phyloP scores from a whole-genome alignment of 2,888 invertebrate species.

The Anarsia innoxiella region DNA sequence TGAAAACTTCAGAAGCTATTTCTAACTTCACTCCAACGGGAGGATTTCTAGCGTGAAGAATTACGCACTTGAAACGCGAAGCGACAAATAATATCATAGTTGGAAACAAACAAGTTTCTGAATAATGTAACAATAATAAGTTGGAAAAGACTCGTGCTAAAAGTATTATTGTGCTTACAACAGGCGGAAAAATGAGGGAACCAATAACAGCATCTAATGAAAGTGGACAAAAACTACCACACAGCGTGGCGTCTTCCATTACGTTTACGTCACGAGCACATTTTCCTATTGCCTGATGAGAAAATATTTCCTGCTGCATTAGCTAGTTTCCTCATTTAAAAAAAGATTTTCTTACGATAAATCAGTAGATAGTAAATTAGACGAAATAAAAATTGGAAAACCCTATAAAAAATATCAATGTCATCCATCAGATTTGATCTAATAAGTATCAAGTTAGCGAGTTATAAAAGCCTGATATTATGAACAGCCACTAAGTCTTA shows the following conservation, averaged over 20 bases:
- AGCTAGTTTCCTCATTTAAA: too few relatives aligned
- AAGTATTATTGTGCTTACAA: conserved; percentile 18
- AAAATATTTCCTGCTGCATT: too few relatives aligned
- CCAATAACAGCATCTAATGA: conserved; percentile 47
- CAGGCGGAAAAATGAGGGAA: conserved; percentile 20
- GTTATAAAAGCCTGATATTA: too few relatives aligned
- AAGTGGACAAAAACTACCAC: conserved; percentile 39
- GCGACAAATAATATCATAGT: conserved; percentile 9
- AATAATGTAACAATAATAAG: conserved; percentile 4
- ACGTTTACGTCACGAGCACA: conserved; percentile 23
- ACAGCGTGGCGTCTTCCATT: conserved; percentile 26
- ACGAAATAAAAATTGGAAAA: too few relatives aligned
- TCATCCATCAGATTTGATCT: too few relatives aligned
- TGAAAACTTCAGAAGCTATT: conserved; percentile 7
- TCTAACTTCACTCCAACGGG: conserved; percentile 3
- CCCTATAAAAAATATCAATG: too few relatives aligned
- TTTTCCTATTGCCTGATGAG: conserved; percentile 15
- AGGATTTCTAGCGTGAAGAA: conserved; percentile 7
- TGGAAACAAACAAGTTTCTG: background rate
- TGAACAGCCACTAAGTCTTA: conserved; percentile 5
- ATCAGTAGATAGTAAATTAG: too few relatives aligned
- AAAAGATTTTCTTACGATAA: too few relatives aligned
- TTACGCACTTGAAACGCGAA: conserved; percentile 2
- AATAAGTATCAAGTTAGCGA: too few relatives aligned
- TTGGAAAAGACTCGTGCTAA: conserved; percentile 17